phyloP scores from a whole-genome alignment of 2,888 invertebrate genomes.

The Blastobasis lacticolella region DNA sequence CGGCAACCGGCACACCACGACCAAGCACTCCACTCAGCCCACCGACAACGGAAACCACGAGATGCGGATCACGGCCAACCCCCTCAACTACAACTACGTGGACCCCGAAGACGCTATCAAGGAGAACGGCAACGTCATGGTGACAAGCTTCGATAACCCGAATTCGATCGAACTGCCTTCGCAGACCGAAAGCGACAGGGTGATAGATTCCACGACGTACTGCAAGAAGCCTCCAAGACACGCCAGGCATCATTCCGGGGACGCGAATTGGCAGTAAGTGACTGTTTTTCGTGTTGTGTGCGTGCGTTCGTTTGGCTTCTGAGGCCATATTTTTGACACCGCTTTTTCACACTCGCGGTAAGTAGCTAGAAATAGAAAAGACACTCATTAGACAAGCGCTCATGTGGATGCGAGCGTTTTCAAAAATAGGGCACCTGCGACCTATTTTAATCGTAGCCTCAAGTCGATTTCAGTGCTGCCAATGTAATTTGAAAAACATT shows the following conservation, averaged over 20 bases:
- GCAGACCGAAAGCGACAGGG: slow-evolving; percentile 46
- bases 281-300: slow-evolving; percentile 31
- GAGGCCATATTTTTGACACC: no score
- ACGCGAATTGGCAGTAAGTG: slow-evolving; percentile 70
- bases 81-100: slow-evolving; percentile 80
- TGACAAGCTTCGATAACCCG: slow-evolving; percentile 84
- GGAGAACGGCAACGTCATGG: slow-evolving; percentile 67
- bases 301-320: neutral
- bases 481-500: no score
- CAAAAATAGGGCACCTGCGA: no score
- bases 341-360: no score
- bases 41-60: slow-evolving; percentile 55
- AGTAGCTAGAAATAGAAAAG: no score
- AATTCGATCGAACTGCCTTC: slow-evolving; percentile 81
- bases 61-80: slow-evolving; percentile 87
- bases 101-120: slow-evolving; percentile 77
- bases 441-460: no score
- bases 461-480: no score
- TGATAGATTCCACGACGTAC: slow-evolving; percentile 81
- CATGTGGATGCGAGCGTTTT: no score
- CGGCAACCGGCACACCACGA: slow-evolving; percentile 58
- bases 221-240: slow-evolving; percentile 76
- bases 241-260: slow-evolving; percentile 50
- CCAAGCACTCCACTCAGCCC: slow-evolving; percentile 50
- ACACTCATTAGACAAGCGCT: no score